These are phyloP conservation scores for Trimorus sp. DNA, from an alignment of 2,888 invertebrate genomes.

Conservation along the genomic window DNA sequence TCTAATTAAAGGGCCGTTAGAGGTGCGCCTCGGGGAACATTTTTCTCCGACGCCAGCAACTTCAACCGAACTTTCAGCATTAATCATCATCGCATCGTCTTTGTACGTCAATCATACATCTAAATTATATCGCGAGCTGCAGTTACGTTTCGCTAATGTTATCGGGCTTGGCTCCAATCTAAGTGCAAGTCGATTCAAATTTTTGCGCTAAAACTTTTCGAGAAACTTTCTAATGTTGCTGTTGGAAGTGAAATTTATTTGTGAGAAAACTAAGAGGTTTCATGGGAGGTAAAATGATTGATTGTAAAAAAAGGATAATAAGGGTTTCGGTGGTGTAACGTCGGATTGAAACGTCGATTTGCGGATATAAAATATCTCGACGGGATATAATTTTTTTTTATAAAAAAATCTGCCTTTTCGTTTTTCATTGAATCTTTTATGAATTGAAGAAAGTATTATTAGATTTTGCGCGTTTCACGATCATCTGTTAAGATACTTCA, in stretches of 20 bases:
- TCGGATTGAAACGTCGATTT: neutral
- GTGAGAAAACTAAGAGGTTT: slow-evolving; percentile 37
- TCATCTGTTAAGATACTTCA: too few species aligned
- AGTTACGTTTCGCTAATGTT: slow-evolving; percentile 51
- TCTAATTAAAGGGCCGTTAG: slow-evolving; percentile 71
- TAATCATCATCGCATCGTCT: slow-evolving; percentile 62
- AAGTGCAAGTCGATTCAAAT: slow-evolving; percentile 36
- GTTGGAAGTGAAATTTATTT: slow-evolving; percentile 51
- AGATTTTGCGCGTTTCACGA: too few species aligned
- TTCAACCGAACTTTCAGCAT: slow-evolving; percentile 51
- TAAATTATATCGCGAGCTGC: slow-evolving; percentile 54
- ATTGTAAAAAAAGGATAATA: slow-evolving; percentile 7
- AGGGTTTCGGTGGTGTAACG: slow-evolving; percentile 3
- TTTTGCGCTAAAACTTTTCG: slow-evolving; percentile 33
- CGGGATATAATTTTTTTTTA: too few species aligned
- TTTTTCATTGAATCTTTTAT: too few species aligned
- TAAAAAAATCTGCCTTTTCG: too few species aligned
- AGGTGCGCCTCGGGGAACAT: slow-evolving; percentile 34
- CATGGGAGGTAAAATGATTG: slow-evolving; percentile 2
- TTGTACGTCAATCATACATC: slow-evolving; percentile 62
- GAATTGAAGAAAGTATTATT: too few species aligned
- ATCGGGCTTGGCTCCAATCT: slow-evolving; percentile 42
- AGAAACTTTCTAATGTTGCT: slow-evolving; percentile 54
- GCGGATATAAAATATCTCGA: too few species aligned
- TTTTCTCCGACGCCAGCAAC: slow-evolving; percentile 35